Percentiles rank a stretch among this genome's conserved stretches.
Conservation (phyloP, 2,113 vertebrate species). For the Nesogale talazaci region DNA sequence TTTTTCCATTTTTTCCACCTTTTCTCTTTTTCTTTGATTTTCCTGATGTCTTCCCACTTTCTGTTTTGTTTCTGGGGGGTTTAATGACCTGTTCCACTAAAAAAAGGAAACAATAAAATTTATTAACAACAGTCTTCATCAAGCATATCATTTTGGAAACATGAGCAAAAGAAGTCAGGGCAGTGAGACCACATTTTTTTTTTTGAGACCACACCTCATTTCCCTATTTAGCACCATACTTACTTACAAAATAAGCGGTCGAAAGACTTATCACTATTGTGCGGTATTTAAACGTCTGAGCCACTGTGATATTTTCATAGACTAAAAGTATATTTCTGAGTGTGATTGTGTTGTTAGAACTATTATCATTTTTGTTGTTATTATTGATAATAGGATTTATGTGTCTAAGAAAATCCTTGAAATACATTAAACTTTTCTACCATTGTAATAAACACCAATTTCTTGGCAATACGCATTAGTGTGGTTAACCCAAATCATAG, state of each 20-base stretch:
- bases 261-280: not conserved
- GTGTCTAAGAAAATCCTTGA: conserved; percentile 5
- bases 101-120: conserved; percentile 39
- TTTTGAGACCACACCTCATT: no score
- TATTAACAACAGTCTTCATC: not conserved
- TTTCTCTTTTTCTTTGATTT: conserved; percentile 85
- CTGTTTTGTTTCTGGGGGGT: conserved; percentile 83
- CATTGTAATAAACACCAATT: conserved; percentile 14
- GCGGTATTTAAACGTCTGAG: not conserved
- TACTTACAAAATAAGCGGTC: not conserved
- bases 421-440: conserved; percentile 31
- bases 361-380: not conserved
- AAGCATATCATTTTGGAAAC: not conserved
- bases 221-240: not conserved
- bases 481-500: not conserved
- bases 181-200: not conserved
- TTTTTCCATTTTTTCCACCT: conserved; percentile 78
- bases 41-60: conserved; percentile 81
- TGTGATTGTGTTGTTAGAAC: not conserved
- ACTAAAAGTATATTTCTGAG: not conserved
- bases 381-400: not conserved
- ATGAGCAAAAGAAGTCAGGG: not conserved
- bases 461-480: not conserved
- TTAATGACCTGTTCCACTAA: conserved; percentile 87
- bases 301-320: not conserved